Evolutionary conservation across 1,140 invertebrate species (phyloP).

Genomic region (Aleiodes sp.): DNA sequence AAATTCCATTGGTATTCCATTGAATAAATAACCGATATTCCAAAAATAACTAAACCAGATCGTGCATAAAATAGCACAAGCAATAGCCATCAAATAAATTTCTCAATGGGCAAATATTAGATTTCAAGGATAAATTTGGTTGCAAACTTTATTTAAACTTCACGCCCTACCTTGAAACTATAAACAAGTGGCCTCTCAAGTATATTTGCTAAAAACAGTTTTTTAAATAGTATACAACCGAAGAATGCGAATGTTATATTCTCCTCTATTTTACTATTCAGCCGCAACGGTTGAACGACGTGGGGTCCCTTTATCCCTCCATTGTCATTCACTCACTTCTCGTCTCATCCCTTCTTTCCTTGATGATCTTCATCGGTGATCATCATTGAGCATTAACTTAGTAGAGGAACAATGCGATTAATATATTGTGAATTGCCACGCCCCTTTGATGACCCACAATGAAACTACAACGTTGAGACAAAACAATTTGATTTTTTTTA

Average conservation of each 20-base stretch:
- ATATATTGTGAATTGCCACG: slow-evolving; percentile 27
- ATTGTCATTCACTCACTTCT: neutral
- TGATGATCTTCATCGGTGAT: slow-evolving; percentile 16
- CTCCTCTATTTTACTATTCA: neutral
- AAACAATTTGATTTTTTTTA: neutral
- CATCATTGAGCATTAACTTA: slow-evolving; percentile 12
- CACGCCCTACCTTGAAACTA: too few species aligned
- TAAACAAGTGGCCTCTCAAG: too few species aligned
- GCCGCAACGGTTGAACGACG: neutral
- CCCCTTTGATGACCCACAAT: slow-evolving; percentile 32
- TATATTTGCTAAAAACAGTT: too few species aligned
- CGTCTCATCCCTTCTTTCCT: neutral
- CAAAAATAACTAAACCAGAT: neutral
- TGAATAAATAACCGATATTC: neutral
- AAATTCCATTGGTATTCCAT: neutral
- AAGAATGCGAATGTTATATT: too few species aligned
- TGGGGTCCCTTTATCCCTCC: neutral
- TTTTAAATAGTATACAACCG: too few species aligned
- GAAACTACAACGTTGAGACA: slow-evolving; percentile 20
- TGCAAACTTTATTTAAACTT: too few species aligned
- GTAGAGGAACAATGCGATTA: slow-evolving; percentile 33
- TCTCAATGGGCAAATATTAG: too few species aligned
- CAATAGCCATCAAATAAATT: too few species aligned
- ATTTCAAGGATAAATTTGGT: neutral
- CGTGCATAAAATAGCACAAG: too few species aligned